Base-by-base conservation (phyloP, 1,140 invertebrate genomes). In the Pseudomyrmex gracilis region DNA sequence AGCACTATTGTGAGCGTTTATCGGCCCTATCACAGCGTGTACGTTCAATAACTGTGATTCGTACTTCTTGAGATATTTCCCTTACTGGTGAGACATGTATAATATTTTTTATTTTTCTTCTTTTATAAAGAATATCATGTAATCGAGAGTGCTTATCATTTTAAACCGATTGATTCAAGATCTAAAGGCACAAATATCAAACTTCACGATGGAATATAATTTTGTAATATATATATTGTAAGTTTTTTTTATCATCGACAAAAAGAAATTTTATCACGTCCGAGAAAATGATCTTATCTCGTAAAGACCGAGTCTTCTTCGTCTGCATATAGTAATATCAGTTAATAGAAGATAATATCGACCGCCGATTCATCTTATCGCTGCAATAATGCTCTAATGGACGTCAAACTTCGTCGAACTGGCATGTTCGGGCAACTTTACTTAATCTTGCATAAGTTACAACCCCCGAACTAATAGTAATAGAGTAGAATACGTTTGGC, bases 391-490 rank as follows among this genome's bases (percentile, higher is more conserved):
- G 78, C 84, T 77, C 76, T 83, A 83, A 86, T 87, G 87, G 85
- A 71, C 85, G 85, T 86, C 76, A 89, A 87, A 71, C 84, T 86
- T 85, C 88, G 84, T 85, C 90, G 78, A 76, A 88, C 86, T 74
- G 86, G 86, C 85, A 85, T 78, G 78, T 70, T 77, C 67, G 55
- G n/a, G 82, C 73, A 85, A 73, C 83, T 86, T 67, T 80, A 87
- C 85, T 90, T 89, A 89, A 89, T 90, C 85, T 89, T 90, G 82
- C 83, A 89, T 82, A 82, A 74, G 80, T 82, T 82, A 74, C 68
- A 82, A 55, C 76, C 76, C 22, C 55, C 34, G 53, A 80, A 80
- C 64, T 80, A 80, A 71, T 80, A 80, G 76, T 80, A 80, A 80
- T 80, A 80, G 76, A 80, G 76, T 70, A 71, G 76, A 80, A 80